These are phyloP conservation scores for Scaptomyza reducta DNA, from an alignment of 2,888 invertebrate species.

Conservation along the genomic window DNA sequence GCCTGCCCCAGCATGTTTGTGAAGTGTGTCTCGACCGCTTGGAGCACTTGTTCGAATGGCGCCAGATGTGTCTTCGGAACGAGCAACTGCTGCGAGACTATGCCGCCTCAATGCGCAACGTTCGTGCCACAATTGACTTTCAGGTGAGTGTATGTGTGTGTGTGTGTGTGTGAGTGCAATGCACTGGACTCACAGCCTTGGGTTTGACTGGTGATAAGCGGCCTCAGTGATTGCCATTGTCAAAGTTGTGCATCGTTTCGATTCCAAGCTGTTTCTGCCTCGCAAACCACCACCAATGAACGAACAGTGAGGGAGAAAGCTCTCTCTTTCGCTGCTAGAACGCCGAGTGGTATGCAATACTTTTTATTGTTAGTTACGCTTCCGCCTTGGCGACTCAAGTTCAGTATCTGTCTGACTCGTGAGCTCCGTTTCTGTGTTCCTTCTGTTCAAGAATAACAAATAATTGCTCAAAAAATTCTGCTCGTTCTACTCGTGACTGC, in stretches of 20 bases:
- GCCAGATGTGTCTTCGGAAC: conserved; percentile 87
- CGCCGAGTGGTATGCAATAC: conserved; percentile 69
- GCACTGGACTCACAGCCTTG: conserved; percentile 22
- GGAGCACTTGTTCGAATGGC: conserved; percentile 89
- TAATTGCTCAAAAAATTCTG: conserved; percentile 79
- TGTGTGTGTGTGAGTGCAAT: conserved; percentile 15
- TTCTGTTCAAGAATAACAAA: conserved; percentile 65
- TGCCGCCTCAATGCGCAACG: conserved; percentile 88
- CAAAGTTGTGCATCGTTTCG: conserved; percentile 58
- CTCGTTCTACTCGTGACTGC: conserved; percentile 17
- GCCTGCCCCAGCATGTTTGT: conserved; percentile 89
- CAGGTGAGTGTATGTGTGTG: conserved; percentile 84
- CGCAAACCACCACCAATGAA: conserved; percentile 55
- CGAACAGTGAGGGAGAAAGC: conserved; percentile 9
- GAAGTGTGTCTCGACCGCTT: conserved; percentile 88
- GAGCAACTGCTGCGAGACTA: conserved; percentile 89
- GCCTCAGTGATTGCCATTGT: conserved; percentile 56
- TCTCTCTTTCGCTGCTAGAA: conserved; percentile 16
- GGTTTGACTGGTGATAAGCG: conserved; percentile 37
- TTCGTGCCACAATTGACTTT: conserved; percentile 88
- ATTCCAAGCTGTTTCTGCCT: conserved; percentile 54
- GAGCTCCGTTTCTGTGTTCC: conserved; percentile 26
- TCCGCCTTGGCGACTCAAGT: conserved; percentile 56
- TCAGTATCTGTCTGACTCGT: conserved; percentile 68
- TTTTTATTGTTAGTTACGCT: conserved; percentile 44